Percentiles rank a stretch among this genome's conserved stretches.
Conservation (phyloP, 2,113 vertebrate genomes). For the Anthoscopus minutus region DNA sequence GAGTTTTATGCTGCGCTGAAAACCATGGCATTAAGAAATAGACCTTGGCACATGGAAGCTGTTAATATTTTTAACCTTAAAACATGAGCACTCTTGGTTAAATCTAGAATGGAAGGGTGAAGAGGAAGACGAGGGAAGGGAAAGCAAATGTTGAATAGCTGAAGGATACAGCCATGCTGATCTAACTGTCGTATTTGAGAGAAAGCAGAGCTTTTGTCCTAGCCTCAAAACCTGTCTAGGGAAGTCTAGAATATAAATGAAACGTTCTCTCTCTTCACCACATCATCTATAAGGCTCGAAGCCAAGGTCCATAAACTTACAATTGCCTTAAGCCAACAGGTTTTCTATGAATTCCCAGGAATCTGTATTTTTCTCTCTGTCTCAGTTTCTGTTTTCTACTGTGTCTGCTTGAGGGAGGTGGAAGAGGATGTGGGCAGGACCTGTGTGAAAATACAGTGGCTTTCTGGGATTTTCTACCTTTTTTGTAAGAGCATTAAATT, state of each 20-base stretch:
- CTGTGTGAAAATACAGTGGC: not conserved
- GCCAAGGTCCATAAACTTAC: not conserved
- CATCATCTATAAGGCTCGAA: not conserved
- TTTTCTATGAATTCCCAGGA: not conserved
- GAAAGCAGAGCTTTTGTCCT: not conserved
- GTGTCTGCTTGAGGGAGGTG: not conserved
- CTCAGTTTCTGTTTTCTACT: not conserved
- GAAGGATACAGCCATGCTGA: not conserved
- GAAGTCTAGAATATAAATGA: not conserved
- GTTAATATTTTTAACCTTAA: not conserved
- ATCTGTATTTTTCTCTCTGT: not conserved
- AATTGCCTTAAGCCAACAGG: not conserved
- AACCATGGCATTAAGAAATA: not conserved
- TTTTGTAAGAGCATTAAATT: not conserved
- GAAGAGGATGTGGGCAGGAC: not conserved
- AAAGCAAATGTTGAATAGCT: not conserved
- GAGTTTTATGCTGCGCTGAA: not conserved
- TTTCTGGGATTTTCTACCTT: not conserved
- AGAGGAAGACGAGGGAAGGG: not conserved
- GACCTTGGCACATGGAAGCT: not conserved
- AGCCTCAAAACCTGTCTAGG: not conserved
- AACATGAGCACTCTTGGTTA: not conserved
- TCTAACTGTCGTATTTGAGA: not conserved
- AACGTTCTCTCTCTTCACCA: not conserved
- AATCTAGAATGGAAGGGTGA: not conserved